Conservation (phyloP, 2,888 invertebrate species). For the Biston stratarius region DNA sequence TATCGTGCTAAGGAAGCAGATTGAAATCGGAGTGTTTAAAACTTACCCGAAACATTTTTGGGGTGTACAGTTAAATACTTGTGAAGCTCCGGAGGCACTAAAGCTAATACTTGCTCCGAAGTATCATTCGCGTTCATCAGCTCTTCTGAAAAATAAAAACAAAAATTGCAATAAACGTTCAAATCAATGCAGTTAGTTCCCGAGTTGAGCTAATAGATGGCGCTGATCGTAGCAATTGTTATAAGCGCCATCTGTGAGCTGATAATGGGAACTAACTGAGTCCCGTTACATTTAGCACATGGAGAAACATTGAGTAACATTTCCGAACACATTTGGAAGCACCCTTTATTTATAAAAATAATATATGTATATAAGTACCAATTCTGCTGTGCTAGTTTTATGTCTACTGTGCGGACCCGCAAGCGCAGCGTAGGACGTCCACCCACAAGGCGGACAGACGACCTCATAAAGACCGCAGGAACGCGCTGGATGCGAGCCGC, state of each 20-base stretch:
- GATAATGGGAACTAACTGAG: constrained; percentile 13
- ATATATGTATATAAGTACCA: too few relatives aligned
- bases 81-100: constrained; percentile 93
- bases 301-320: constrained; percentile 9
- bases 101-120: constrained; percentile 91
- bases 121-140: constrained; percentile 90
- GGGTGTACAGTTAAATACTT: constrained; percentile 91
- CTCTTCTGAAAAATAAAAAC: constrained; percentile 66
- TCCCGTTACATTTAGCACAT: constrained; percentile 18
- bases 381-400: too few relatives aligned
- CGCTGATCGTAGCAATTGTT: constrained; percentile 9
- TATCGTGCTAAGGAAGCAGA: too few relatives aligned
- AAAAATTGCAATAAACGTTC: background rate
- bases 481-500: too few relatives aligned
- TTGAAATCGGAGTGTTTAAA: too few relatives aligned
- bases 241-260: constrained; percentile 21
- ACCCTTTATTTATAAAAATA: background rate
- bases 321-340: background rate
- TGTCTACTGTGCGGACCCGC: too few relatives aligned
- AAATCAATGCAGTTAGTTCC: constrained; percentile 25
- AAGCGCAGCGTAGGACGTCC: too few relatives aligned
- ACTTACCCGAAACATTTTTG: constrained; percentile 85
- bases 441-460: too few relatives aligned
- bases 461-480: too few relatives aligned
- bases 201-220: constrained; percentile 33